Evolutionary conservation across 2,888 invertebrate genomes (phyloP).

Genomic region (Prosopocoilus inquinatus): DNA sequence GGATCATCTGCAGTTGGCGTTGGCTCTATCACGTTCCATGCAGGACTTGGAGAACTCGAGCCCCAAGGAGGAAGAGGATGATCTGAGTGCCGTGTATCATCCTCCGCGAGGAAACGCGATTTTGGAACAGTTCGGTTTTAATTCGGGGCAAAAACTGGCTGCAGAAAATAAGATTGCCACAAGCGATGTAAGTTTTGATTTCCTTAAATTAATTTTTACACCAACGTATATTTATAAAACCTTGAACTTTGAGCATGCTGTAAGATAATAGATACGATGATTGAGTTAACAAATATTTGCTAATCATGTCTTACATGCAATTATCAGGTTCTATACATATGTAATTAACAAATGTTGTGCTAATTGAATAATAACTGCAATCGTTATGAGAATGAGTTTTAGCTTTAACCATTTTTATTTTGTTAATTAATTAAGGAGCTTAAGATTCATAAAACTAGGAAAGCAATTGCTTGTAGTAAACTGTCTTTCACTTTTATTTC

Average conservation of each 20-base stretch:
- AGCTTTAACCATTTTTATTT: background rate
- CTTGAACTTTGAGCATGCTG: too few relatives aligned
- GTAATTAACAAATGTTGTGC: too few relatives aligned
- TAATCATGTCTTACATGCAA: too few relatives aligned
- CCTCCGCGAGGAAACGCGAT: conserved; percentile 41
- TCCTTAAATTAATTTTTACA: conserved; percentile 2
- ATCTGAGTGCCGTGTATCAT: conserved; percentile 17
- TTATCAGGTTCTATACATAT: too few relatives aligned
- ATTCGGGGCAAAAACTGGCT: conserved; percentile 26
- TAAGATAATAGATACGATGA: too few relatives aligned
- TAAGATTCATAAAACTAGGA: too few relatives aligned
- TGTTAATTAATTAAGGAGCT: background rate
- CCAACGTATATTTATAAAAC: too few relatives aligned
- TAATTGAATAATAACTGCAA: too few relatives aligned
- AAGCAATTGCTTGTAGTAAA: background rate
- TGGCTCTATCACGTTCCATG: conserved; percentile 64
- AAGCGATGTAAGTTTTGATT: conserved; percentile 24
- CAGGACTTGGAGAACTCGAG: conserved; percentile 32
- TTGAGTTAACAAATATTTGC: too few relatives aligned
- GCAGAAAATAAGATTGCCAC: background rate
- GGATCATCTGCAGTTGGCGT: conserved; percentile 65
- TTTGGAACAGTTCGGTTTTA: conserved; percentile 64
- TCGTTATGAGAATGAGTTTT: background rate
- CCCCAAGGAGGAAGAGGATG: conserved; percentile 10
- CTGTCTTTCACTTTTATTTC: background rate